Evolutionary conservation across 1,140 invertebrate species (phyloP), one percentile per base, ranked within the genome.

Genomic region (Bombus balteatus): DNA sequence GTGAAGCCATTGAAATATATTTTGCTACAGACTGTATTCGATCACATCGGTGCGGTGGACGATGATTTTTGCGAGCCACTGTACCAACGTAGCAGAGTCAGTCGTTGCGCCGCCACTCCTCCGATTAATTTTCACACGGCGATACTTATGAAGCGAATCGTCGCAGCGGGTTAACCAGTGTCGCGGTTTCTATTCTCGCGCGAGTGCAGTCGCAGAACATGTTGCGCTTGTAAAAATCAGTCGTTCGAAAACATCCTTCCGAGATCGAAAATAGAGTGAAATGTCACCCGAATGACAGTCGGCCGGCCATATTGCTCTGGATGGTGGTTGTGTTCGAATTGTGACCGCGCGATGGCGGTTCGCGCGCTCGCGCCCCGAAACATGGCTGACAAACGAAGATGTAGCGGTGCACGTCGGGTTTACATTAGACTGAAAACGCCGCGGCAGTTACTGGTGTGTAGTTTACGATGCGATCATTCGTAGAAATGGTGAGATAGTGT

Each of bases 311-410:
- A 79, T 76, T 72, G 85, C 62, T 18, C 18, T 32, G n/a, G 59
- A n/a, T 59, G 74, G 6, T 73, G 15, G 10, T 10, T 28, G 68
- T 83, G 87, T 85, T 83, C 71, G 8, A 79, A 66, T 41, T 39
- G 10, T 43, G 77, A 41, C 85, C 91, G 81, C 32, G 18, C 66
- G 92, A 92, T 92, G 89, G 87, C 91, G 83, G 57, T 78, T 47
- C 15, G 73, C 72, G 81, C 81, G 81, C 83, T 77, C 84, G 81
- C 88, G 81, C 88, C 88, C 89, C 87, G 89, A 92, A 94, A 94
- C 90, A 95, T 95, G 94, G 94, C 94, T 92, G 94, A 94, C 93
- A 94, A 93, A 94, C 93, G 92, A 94, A 94, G 94, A 94, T 94
- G 94, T 94, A 94, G 94, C 94, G 93, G 93, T 94, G 92, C 92